Evolutionary conservation across 1,140 invertebrate species (phyloP), one percentile per base, ranked within the genome.

Genomic region (Panagrolaimus sp.): DNA sequence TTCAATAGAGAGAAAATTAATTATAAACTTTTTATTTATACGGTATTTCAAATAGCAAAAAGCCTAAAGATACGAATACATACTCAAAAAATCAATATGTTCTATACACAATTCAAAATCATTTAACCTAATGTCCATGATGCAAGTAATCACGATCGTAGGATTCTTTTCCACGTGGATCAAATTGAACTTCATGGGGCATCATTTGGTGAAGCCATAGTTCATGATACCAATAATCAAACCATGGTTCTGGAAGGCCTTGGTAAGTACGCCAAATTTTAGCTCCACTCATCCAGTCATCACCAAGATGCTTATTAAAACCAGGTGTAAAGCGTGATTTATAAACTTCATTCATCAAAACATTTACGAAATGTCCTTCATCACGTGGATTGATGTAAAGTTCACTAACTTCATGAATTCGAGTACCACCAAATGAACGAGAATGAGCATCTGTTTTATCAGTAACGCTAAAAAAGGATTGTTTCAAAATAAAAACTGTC

Each of bases 351-450:
- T 67, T 74, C 55, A 73, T 81, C 73, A 82, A 80, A 26, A 77
- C 76, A 67, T 80, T 66, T 17, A 78, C 43, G 58, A 78, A 81
- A 15, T 82, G 75, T 17, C 70, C 73, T 15, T 58, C 62, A 70
- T 82, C 80, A 43, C 65, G 26, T 7, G 79, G 80, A 64, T 73
- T 71, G 26, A 69, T 73, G 73, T 82, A 82, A 15, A 82, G 69
- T 67, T 82, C 80, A 43, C 71, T 70, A 17, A 83, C 75, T 71
- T 82, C 80, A 48, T 72, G 63, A 15, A 52, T 69, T 43, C 63
- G 68, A 28, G 68, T 48, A 26, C 68, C 70, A 28, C 73, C 74
- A 46, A 79, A 73, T 28, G 74, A 69, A 3, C 63, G 17, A 44
- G 67, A 63, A 65, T 72, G 74, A 52, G 68, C 67, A 43, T 68